A percentile compares a stretch with the other conserved stretches of the same genome.
These are phyloP conservation scores for Cynaeus angustus DNA, from an alignment of 2,888 invertebrate genomes.

Conservation along the genomic window DNA sequence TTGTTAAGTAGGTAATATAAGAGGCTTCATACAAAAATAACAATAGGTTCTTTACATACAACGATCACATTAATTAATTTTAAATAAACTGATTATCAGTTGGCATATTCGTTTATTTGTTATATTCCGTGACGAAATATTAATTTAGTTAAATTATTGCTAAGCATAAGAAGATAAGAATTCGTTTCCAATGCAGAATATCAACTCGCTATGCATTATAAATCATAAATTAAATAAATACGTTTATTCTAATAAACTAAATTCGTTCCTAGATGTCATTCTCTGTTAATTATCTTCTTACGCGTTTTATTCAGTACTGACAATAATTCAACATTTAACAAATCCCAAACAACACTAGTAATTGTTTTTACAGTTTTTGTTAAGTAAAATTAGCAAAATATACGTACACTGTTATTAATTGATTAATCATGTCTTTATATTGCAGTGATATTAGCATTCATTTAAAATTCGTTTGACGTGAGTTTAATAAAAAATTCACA, in stretches of 20 bases:
- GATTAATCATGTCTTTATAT: conserved; percentile 49
- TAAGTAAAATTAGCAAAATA: conserved; percentile 46
- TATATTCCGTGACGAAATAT: conserved; percentile 43
- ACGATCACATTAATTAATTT: conserved; percentile 62
- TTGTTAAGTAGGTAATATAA: conserved; percentile 47
- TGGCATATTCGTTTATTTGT: conserved; percentile 52
- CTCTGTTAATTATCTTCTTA: conserved; percentile 47
- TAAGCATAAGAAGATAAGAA: conserved; percentile 49
- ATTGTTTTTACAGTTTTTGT: conserved; percentile 40
- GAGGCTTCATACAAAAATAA: conserved; percentile 56
- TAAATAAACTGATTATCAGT: conserved; percentile 66
- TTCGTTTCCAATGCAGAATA: background rate
- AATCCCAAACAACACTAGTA: conserved; percentile 44
- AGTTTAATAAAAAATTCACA: conserved; percentile 32
- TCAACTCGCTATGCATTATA: background rate
- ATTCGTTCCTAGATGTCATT: background rate
- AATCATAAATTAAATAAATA: background rate
- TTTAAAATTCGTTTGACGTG: conserved; percentile 35
- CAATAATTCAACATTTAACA: conserved; percentile 53
- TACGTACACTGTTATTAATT: conserved; percentile 29
- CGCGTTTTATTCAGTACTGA: conserved; percentile 50
- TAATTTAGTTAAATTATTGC: conserved; percentile 49
- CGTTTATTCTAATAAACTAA: background rate
- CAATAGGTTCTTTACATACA: conserved; percentile 53
- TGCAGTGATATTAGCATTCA: conserved; percentile 56